Evolutionary conservation across 2,888 invertebrate genomes (phyloP), one percentile per base, ranked within the genome.

Genomic region (Ennomos fuscantarius): DNA sequence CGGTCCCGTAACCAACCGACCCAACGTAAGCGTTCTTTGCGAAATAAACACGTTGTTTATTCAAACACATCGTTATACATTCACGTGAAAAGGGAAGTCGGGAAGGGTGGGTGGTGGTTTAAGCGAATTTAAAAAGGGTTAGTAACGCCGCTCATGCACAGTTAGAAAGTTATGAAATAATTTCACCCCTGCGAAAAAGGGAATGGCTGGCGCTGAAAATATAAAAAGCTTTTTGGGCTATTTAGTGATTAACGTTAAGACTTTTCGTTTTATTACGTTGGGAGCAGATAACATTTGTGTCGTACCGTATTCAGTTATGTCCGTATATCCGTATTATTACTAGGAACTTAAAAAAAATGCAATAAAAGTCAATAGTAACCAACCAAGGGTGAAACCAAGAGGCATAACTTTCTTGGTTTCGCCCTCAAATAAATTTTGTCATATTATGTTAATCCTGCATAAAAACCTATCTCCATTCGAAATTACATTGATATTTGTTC

Each of bases 21-120:
- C 63, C 63, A 66, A 73, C 66, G 72, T 64, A 63, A 75, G 65
- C 61, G 66, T 70, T 72, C 69, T 69, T 71, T 73, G 68, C 73
- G 66, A 66, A 68, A 70, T 68, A 74, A 67, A 68, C 55, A 52
- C 51, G 51, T 74, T 68, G 69, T 72, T 74, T 73, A 76, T 76
- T 74, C 63, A 74, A 66, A 63, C 63, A 57, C 61, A 58, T 65
- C 58, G 49, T 72, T 77, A 65, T 63, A 64, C 49, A 73, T 71
- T 70, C 64, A 68, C 67, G 62, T 59, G 68, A 69, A 73, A 69
- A 69, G 62, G 64, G 60, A 57, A 44, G 63, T 60, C 62, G 60
- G 66, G 63, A 65, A 50, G 55, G 60, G 56, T 60, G 65, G 42
- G 61, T 49, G 60, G 55, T 58, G 65, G 62, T 72, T 69, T 66